phyloP scores from a whole-genome alignment of 2,113 vertebrate genomes.

The Myrmophylax atrothorax region DNA sequence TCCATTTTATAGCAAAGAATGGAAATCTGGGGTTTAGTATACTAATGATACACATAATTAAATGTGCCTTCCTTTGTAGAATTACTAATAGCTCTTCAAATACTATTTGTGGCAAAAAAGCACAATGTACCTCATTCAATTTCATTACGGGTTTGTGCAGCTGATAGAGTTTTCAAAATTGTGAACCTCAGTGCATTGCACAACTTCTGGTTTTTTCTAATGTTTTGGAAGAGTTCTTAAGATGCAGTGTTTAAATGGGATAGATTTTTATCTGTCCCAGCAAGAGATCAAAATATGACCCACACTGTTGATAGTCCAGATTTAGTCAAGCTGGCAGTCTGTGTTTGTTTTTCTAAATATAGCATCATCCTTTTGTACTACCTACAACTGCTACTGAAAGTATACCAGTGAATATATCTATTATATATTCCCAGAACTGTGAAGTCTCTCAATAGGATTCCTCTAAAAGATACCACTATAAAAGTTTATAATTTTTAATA shows the following conservation, averaged over 20 bases:
- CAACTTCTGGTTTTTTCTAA: neutral
- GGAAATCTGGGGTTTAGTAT: neutral
- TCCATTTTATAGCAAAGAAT: neutral
- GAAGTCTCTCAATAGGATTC: neutral
- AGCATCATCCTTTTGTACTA: neutral
- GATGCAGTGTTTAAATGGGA: neutral
- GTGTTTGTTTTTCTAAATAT: neutral
- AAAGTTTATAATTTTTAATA: neutral
- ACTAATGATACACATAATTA: neutral
- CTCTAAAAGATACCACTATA: neutral
- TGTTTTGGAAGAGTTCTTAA: neutral
- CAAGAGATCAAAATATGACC: neutral
- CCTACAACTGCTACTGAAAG: neutral
- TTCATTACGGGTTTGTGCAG: neutral
- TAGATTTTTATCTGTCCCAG: neutral
- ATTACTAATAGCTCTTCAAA: neutral
- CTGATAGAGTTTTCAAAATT: neutral
- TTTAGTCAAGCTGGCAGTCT: neutral
- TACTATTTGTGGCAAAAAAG: neutral
- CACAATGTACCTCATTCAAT: neutral
- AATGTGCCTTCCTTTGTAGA: neutral
- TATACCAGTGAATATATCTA: neutral
- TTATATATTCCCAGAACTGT: neutral
- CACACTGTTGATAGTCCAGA: neutral
- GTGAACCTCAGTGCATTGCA: neutral